A percentile compares a stretch with the other conserved stretches of the same genome.
phyloP scores from a whole-genome alignment of 2,888 invertebrate species.

The Melinopterus prodromus region DNA sequence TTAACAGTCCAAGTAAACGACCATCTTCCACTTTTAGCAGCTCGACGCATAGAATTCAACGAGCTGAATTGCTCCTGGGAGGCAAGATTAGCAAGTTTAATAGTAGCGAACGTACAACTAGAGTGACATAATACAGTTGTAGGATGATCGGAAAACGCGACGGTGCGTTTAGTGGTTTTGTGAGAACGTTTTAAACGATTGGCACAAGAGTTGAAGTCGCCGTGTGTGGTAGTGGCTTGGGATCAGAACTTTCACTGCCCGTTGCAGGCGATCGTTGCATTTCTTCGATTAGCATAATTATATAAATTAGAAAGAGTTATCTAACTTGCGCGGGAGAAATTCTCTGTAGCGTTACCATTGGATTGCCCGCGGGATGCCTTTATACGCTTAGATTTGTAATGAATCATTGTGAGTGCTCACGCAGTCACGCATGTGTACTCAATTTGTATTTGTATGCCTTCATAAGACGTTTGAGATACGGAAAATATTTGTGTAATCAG shows the following conservation, averaged over 20 bases:
- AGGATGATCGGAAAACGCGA: background rate
- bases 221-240: background rate
- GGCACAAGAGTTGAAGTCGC: background rate
- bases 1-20: background rate
- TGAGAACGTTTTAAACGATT: background rate
- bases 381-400: background rate
- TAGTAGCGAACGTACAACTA: background rate
- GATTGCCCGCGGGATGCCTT: background rate
- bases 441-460: no score
- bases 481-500: no score
- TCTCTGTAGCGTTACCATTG: background rate
- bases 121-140: background rate
- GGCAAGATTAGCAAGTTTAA: background rate
- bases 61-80: background rate
- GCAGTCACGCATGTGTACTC: no score
- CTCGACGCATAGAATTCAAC: background rate
- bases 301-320: background rate
- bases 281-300: background rate
- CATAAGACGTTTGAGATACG: no score
- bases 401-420: background rate
- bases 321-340: background rate
- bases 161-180: background rate
- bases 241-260: background rate
- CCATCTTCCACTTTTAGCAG: background rate
- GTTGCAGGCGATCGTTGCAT: background rate